phyloP scores from a whole-genome alignment of 2,888 invertebrate species.

The Mamestra brassicae region DNA sequence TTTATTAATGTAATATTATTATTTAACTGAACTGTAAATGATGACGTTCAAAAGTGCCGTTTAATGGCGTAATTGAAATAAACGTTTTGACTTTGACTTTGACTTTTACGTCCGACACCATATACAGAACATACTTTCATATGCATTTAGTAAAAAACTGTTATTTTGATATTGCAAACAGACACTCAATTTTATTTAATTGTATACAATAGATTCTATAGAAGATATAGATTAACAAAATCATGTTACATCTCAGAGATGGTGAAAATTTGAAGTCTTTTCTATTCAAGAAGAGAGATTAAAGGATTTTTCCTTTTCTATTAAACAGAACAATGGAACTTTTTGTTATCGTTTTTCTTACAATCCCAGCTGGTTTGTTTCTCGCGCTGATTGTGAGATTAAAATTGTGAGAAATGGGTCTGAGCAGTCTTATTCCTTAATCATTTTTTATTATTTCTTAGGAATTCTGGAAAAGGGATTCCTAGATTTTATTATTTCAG shows the following conservation, averaged over 20 bases:
- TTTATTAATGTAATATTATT: too few species aligned
- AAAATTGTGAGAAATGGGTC: slow-evolving; percentile 35
- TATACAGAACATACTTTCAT: too few species aligned
- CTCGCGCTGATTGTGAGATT: slow-evolving; percentile 28
- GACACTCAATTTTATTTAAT: too few species aligned
- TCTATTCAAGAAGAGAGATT: not conserved
- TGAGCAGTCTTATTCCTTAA: slow-evolving; percentile 7
- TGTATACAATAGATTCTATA: too few species aligned
- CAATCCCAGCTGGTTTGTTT: slow-evolving; percentile 25
- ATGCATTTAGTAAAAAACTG: too few species aligned
- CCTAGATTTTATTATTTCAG: too few species aligned
- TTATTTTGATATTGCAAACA: too few species aligned
- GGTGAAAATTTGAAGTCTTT: slow-evolving; percentile 28
- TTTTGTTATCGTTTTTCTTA: slow-evolving; percentile 14
- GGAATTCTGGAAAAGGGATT: not conserved
- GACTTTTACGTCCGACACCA: too few species aligned
- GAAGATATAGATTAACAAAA: not conserved
- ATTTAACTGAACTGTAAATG: too few species aligned
- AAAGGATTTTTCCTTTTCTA: not conserved
- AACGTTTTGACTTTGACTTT: too few species aligned
- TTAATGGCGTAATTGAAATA: too few species aligned
- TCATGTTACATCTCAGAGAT: not conserved
- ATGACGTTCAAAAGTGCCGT: too few species aligned
- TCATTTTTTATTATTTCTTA: slow-evolving; percentile 17
- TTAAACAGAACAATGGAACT: slow-evolving; percentile 37